These are phyloP conservation scores for Ips nitidus DNA, from an alignment of 1,140 invertebrate genomes.

Conservation along the genomic window DNA sequence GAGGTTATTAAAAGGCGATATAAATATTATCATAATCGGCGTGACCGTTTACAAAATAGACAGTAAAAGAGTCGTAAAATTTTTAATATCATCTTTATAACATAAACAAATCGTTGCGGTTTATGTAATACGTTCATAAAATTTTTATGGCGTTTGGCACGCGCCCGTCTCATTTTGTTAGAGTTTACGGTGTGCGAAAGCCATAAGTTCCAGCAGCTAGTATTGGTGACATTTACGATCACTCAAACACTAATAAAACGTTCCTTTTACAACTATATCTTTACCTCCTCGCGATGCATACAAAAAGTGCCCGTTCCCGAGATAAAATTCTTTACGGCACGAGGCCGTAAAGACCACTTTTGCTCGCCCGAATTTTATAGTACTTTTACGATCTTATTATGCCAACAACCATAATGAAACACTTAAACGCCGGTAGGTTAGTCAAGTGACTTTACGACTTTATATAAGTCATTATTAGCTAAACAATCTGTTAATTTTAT, in stretches of 20 bases:
- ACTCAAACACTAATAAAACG: constrained; percentile 48
- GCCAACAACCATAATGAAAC: constrained; percentile 32
- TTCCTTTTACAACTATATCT: constrained; percentile 45
- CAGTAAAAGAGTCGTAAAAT: constrained; percentile 36
- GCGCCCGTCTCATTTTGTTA: constrained; percentile 35
- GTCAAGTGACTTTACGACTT: constrained; percentile 31
- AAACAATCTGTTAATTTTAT: constrained; percentile 35
- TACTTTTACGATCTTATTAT: constrained; percentile 37
- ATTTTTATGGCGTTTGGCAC: constrained; percentile 45
- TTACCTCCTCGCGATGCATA: constrained; percentile 43
- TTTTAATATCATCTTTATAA: constrained; percentile 38
- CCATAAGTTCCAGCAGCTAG: constrained; percentile 39
- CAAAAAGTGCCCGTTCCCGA: constrained; percentile 39
- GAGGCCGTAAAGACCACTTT: constrained; percentile 18
- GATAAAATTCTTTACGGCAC: constrained; percentile 13
- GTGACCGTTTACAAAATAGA: constrained; percentile 4
- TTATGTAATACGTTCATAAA: constrained; percentile 42
- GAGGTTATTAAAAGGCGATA: background rate
- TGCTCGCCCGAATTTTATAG: constrained; percentile 31
- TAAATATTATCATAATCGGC: constrained; percentile 23
- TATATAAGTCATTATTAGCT: constrained; percentile 39
- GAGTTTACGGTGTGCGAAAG: constrained; percentile 40
- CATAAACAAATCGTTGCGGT: constrained; percentile 44
- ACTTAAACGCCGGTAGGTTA: constrained; percentile 33
- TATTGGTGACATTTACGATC: constrained; percentile 48